Evolutionary conservation across 2,797 vertebrate species (phyloP).

Genomic region (Manis javanica): DNA sequence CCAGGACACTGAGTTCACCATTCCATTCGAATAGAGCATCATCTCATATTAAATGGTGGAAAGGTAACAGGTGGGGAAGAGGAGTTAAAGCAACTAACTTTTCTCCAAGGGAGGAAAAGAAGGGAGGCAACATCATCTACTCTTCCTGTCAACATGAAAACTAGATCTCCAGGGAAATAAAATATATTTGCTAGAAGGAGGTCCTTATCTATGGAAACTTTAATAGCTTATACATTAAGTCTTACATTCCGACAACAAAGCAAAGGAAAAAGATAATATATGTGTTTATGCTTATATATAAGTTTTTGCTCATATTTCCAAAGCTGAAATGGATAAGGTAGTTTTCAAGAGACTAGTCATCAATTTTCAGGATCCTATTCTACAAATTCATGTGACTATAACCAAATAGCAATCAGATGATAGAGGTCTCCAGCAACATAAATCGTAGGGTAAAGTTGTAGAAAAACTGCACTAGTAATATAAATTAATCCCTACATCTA

Average conservation of each 20-base stretch:
- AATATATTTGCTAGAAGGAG: neutral
- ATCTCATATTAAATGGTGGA: neutral
- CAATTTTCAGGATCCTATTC: neutral
- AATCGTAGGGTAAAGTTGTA: neutral
- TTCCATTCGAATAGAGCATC: neutral
- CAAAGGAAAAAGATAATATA: neutral
- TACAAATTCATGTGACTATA: slow-evolving; percentile 1
- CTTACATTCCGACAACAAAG: neutral
- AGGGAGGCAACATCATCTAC: neutral
- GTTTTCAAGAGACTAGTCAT: neutral
- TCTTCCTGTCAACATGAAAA: neutral
- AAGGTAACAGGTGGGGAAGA: neutral
- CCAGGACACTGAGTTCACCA: neutral
- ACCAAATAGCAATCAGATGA: neutral
- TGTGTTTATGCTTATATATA: neutral
- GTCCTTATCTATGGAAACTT: neutral
- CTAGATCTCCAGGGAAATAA: neutral
- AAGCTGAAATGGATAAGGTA: neutral
- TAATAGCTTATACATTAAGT: neutral
- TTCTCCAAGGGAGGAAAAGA: neutral
- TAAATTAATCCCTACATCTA: neutral
- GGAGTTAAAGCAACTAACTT: neutral
- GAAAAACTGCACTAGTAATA: neutral
- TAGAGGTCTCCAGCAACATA: neutral
- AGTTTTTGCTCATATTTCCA: neutral